Percentiles rank a stretch among this genome's conserved stretches.
Conservation (phyloP, 2,888 invertebrate species). For the Drosophila monieri region DNA sequence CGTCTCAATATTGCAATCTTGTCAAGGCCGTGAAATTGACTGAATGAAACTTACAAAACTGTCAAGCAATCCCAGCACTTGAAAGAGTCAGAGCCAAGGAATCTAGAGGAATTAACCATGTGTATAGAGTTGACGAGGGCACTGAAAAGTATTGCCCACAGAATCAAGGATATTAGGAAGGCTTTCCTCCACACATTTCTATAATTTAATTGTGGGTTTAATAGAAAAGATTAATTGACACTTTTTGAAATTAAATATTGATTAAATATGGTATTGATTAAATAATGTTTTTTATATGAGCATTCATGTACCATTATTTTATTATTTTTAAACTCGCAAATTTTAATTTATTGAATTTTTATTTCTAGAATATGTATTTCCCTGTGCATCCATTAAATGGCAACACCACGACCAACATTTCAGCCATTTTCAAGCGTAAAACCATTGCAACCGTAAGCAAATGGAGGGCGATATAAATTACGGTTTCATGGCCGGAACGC, state of each 20-base stretch:
- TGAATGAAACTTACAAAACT: slow-evolving; percentile 49
- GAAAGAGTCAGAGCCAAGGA: slow-evolving; percentile 28
- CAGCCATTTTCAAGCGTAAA: slow-evolving; percentile 31
- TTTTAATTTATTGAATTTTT: too few species aligned
- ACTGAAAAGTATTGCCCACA: slow-evolving; percentile 2
- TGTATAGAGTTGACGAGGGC: slow-evolving; percentile 14
- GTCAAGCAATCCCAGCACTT: slow-evolving; percentile 50
- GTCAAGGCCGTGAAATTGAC: slow-evolving; percentile 55
- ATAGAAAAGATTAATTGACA: too few species aligned
- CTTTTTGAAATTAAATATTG: too few species aligned
- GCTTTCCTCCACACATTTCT: background rate
- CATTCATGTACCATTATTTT: too few species aligned
- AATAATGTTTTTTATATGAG: too few species aligned
- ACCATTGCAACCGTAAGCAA: slow-evolving; percentile 38
- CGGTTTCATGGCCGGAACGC: slow-evolving; percentile 31
- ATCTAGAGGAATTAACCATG: slow-evolving; percentile 35
- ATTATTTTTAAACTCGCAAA: too few species aligned
- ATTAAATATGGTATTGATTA: too few species aligned
- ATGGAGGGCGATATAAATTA: slow-evolving; percentile 51
- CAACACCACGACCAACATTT: slow-evolving; percentile 6
- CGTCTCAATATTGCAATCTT: slow-evolving; percentile 61
- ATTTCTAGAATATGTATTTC: background rate
- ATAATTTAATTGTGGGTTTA: background rate
- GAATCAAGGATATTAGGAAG: background rate
- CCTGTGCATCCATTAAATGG: slow-evolving; percentile 1